A percentile compares a stretch with the other conserved stretches of the same genome.
These are phyloP conservation scores for Phycodurus eques DNA, from an alignment of 2,113 vertebrate genomes.

Conservation along the genomic window DNA sequence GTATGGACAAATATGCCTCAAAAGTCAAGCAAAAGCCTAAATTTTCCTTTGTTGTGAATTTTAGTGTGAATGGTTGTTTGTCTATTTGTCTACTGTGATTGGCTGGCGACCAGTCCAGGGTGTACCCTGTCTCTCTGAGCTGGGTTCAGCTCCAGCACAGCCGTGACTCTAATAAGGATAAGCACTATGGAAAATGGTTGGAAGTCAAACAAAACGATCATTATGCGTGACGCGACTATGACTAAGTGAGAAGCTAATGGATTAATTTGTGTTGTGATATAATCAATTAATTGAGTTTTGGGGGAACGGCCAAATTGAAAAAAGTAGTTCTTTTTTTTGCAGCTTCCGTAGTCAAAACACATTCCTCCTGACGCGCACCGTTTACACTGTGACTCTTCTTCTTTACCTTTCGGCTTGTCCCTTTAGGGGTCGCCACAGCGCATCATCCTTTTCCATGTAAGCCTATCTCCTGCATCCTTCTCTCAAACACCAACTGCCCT, in stretches of 20 bases:
- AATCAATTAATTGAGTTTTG: no score
- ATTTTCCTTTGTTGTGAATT: neutral
- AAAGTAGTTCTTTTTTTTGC: neutral
- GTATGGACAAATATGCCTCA: neutral
- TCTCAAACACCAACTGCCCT: no score
- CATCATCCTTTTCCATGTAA: no score
- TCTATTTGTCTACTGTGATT: neutral
- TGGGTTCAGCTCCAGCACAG: neutral
- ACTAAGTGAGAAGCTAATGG: neutral
- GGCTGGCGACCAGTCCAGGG: neutral
- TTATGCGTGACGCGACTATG: neutral
- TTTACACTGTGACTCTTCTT: no score
- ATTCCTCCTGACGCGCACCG: no score
- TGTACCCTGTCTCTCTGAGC: no score
- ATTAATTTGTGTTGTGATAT: neutral
- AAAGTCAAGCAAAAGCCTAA: neutral
- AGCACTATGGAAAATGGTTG: neutral
- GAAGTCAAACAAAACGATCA: neutral
- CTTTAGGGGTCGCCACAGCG: no score
- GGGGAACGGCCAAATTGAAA: no score
- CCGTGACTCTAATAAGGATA: no score
- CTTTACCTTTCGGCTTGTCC: no score
- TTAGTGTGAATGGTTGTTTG: neutral
- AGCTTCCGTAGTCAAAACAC: no score
- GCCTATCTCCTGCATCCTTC: no score